phyloP scores from a whole-genome alignment of 2,888 invertebrate species.

The Epinotia nisella region DNA sequence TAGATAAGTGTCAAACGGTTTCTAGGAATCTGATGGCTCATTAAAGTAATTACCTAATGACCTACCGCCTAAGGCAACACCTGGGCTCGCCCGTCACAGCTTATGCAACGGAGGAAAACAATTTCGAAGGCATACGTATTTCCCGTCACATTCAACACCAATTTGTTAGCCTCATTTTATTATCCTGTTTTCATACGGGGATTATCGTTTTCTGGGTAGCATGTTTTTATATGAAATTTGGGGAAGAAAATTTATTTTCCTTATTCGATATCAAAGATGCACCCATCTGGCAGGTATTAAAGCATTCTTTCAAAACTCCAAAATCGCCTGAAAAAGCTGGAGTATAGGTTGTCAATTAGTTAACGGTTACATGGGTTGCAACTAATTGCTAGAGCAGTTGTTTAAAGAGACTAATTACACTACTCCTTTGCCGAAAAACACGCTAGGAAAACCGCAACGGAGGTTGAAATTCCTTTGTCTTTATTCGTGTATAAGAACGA shows the following conservation, averaged over 20 bases:
- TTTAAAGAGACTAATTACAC: neutral
- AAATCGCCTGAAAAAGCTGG: neutral
- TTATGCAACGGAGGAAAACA: conserved; percentile 35
- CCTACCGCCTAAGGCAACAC: conserved; percentile 25
- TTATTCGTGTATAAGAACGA: neutral
- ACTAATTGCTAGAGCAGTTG: neutral
- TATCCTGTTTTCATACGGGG: neutral
- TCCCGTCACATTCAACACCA: neutral
- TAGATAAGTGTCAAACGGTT: conserved; percentile 40
- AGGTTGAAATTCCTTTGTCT: neutral
- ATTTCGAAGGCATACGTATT: neutral
- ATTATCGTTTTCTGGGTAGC: neutral
- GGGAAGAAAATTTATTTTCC: neutral
- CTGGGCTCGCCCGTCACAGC: neutral
- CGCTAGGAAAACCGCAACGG: neutral
- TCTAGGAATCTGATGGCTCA: conserved; percentile 37
- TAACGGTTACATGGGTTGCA: neutral
- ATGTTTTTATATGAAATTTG: neutral
- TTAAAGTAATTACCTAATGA: conserved; percentile 34
- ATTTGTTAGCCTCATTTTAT: conserved; percentile 4
- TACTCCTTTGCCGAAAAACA: neutral
- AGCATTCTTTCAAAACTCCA: neutral
- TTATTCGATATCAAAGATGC: neutral
- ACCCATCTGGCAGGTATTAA: too few relatives aligned
- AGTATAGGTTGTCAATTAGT: neutral